phyloP scores from a whole-genome alignment of 2,797 vertebrate genomes.

The Eupleurogrammus muticus region DNA sequence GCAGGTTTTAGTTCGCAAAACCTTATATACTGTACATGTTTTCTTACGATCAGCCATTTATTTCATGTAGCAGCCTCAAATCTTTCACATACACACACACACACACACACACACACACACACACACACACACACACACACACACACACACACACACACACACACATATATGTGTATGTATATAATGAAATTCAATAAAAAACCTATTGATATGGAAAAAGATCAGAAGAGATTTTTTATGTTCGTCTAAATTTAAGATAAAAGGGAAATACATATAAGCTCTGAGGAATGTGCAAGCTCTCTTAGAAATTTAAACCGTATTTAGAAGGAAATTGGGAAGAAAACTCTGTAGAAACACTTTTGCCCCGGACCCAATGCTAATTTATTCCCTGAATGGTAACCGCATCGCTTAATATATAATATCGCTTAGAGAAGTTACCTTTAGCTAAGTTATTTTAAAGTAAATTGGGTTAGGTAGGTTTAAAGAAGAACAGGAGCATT shows the following conservation, averaged over 20 bases:
- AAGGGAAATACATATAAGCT: conserved; percentile 17
- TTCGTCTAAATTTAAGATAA: conserved; percentile 19
- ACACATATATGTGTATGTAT: no score
- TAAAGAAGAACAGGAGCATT: neutral
- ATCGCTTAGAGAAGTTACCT: neutral
- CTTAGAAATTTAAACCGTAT: conserved; percentile 23
- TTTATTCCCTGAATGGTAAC: neutral
- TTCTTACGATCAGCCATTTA: neutral
- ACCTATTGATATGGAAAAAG: neutral
- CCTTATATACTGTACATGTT: neutral
- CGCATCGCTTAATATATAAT: neutral
- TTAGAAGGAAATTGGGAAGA: conserved; percentile 16
- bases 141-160: no score
- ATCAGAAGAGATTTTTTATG: neutral
- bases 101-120: no score
- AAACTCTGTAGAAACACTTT: conserved; percentile 7
- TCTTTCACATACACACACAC: no score
- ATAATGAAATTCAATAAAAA: neutral
- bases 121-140: no score
- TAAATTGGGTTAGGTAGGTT: neutral
- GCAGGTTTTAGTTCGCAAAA: conserved; percentile 1
- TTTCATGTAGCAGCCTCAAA: no score
- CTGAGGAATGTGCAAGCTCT: conserved; percentile 26
- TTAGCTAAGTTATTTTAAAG: no score
- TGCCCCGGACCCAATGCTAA: neutral